Conservation (phyloP, 2,888 invertebrate species). For the Buathra laborator region DNA sequence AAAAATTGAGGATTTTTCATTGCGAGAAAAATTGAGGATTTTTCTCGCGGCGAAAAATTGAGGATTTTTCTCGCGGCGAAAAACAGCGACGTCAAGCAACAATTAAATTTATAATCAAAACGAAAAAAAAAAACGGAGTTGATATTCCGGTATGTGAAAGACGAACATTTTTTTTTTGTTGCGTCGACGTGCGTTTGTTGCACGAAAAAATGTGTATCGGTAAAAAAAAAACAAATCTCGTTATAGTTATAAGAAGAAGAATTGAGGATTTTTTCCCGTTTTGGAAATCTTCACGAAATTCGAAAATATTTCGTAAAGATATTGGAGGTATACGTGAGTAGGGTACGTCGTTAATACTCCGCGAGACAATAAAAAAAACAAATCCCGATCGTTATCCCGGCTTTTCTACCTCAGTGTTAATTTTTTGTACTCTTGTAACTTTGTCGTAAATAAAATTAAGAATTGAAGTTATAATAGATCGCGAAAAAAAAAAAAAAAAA, state of each 20-base stretch:
- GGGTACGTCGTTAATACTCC: neutral
- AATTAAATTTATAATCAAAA: conserved; percentile 8
- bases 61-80: too few species aligned
- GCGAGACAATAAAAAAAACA: neutral
- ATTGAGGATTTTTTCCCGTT: neutral
- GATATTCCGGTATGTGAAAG: neutral
- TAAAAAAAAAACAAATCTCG: too few species aligned
- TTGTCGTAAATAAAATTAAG: conserved; percentile 38
- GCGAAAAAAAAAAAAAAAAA: neutral
- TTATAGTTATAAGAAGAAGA: too few species aligned
- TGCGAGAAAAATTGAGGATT: too few species aligned
- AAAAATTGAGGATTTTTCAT: too few species aligned
- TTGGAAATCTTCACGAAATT: neutral
- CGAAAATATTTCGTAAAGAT: neutral
- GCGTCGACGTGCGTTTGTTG: neutral
- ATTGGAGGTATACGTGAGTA: neutral
- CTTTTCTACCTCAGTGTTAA: conserved; percentile 3
- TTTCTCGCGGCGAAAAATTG: too few species aligned
- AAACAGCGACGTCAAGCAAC: conserved; percentile 47
- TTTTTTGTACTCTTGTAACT: conserved; percentile 36
- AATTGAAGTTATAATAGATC: neutral
- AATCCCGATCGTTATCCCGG: neutral
- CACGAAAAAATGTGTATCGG: neutral
- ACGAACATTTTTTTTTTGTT: too few species aligned
- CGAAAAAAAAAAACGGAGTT: too few species aligned